phyloP scores from a whole-genome alignment of 35 echinoderm and acorn worm species.

The Chiridota heheva region DNA sequence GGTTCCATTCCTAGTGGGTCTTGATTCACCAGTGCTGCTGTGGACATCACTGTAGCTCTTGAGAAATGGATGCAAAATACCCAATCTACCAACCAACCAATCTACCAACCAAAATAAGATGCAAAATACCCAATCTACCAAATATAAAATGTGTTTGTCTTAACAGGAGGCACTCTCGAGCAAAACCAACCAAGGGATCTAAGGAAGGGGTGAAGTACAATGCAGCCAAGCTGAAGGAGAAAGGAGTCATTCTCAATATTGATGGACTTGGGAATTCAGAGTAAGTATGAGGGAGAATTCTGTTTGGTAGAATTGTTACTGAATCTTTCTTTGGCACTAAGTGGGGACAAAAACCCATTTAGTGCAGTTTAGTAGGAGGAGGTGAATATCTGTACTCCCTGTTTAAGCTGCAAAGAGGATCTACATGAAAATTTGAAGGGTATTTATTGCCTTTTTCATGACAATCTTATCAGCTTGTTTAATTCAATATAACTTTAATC shows the following conservation, averaged over 20 bases:
- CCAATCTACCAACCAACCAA: not conserved
- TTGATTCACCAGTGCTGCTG: too few relatives aligned
- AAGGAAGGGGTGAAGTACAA: slow-evolving; percentile 88
- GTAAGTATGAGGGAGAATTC: slow-evolving; percentile 48
- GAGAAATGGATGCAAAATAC: too few relatives aligned
- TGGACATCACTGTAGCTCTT: too few relatives aligned
- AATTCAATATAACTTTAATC: too few relatives aligned
- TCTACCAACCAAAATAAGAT: too few relatives aligned
- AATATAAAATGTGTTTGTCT: too few relatives aligned
- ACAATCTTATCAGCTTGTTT: too few relatives aligned
- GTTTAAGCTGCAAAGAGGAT: too few relatives aligned
- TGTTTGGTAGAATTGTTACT: too few relatives aligned
- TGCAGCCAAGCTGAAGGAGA: slow-evolving; percentile 86
- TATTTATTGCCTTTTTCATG: not conserved
- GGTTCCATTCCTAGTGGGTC: too few relatives aligned
- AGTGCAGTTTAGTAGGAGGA: not conserved
- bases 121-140: too few relatives aligned
- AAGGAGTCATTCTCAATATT: slow-evolving; percentile 95
- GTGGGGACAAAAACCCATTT: not conserved
- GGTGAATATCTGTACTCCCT: too few relatives aligned
- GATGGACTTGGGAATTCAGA: slow-evolving; percentile 77
- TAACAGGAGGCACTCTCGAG: slow-evolving; percentile 73
- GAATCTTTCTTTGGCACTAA: not conserved
- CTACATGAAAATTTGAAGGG: not conserved
- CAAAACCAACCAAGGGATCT: slow-evolving; percentile 61